Base-by-base conservation (phyloP, 2,888 invertebrate genomes). In the Eupithecia dodoneata region DNA sequence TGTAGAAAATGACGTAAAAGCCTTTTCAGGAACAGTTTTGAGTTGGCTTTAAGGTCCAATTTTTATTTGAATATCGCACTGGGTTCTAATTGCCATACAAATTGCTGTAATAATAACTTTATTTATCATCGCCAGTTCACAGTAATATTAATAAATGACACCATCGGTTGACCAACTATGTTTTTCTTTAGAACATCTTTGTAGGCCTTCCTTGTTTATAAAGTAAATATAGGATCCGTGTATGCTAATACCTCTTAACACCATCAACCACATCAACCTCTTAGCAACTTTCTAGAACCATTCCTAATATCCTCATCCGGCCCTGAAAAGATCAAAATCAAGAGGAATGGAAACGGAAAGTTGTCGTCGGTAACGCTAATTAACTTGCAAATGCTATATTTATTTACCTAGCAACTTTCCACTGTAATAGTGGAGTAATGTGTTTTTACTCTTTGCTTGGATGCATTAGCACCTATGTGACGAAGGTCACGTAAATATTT, bases 311-410 rank as follows among this genome's bases (percentile, higher is more conserved):
- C 52, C 52, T 71, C 71, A 4, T 70, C 9, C 65, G 6, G 75
- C 82, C 81, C 80, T 80, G 70, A 82, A 73, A 76, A 78, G 77
- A 82, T 83, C 80, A 84, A 85, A 86, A 87, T 84, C 84, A 84
- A 86, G 86, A 87, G 85, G 85, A 85, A 81, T 82, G 76, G 83
- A 87, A 88, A 90, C 88, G 85, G 90, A 92, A 93, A 92, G 91
- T 90, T 85, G 81, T 87, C 86, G 85, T 87, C 87, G 89, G 89
- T 88, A 84, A 85, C 83, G 89, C 87, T 90, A 92, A 92, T 88
- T 87, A 86, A 84, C 84, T 83, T 79, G 89, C 87, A 87, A 91
- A 91, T 88, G 87, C 83, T 74, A 78, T 80, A 84, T 91, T 91
- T 90, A 30, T 30, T 30, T 30, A 30, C 30, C 30, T 30, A 86